Evolutionary conservation across 2,113 vertebrate genomes (phyloP), one percentile per base, ranked within the genome.

Genomic region (Hyaena hyaena): DNA sequence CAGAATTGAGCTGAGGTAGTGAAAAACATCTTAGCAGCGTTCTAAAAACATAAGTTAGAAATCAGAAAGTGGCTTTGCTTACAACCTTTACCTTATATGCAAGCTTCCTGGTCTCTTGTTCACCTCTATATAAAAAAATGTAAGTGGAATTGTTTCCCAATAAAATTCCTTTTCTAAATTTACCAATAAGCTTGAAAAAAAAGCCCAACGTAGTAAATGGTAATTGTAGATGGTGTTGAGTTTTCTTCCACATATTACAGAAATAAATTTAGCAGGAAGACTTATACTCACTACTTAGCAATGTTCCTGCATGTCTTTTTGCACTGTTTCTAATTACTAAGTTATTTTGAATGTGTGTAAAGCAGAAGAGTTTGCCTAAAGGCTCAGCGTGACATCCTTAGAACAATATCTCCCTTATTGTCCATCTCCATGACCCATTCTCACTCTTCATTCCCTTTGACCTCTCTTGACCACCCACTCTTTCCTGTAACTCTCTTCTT

Each of bases 301-400:
- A 53, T 68, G 83, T 87, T 74, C 81, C 87, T 63, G 26, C 76
- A 33, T 66, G 55, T 93, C 74, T 82, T 48, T 91, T n/a, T 65
- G 84, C 21, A 63, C 95, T 95, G 92, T 95, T 96, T 97, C 95
- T 96, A 96, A 97, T 97, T 96, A 96, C 81, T 35, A n/a, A 31
- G 73, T 86, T 95, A 89, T 93, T 95, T 24, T 58, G 63, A 85
- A 79, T 87, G 89, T 66, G 45, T 55, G 63, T 93, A 65, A 95
- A 84, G 35, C 33, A 63, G 66, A 53, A 58, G 39, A 83, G 58
- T 79, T 82, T 73, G 88, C 88, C 95, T 89, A 48, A 66, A 89
- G 96, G 97, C 93, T 2, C 43, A 6, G 53, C 28, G 4, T 69
- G 86, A 35, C 45, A 26, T 69, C 43, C 80, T 76, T 39, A 45